Conservation (phyloP, 2,888 invertebrate genomes). For the Glaucopsyche alexis region DNA sequence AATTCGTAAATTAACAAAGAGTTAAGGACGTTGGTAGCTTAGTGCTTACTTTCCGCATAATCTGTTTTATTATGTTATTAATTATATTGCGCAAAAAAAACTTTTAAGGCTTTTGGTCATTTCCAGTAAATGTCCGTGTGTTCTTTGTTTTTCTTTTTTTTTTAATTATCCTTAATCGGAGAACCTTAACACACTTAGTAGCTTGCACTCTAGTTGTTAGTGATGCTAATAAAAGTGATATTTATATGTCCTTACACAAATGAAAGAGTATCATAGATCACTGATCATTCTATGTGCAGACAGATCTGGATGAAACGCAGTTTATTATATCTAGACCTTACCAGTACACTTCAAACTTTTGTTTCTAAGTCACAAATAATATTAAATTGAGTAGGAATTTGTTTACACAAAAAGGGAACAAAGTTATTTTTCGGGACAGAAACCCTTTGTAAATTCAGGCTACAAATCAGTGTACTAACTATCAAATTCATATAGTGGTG, state of each 20-base stretch:
- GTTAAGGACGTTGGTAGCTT: background rate
- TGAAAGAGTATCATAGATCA: background rate
- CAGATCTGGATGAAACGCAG: background rate
- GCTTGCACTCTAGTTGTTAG: too few relatives aligned
- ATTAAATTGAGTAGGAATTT: background rate
- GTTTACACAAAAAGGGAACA: background rate
- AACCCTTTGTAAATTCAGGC: too few relatives aligned
- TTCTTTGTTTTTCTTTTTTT: too few relatives aligned
- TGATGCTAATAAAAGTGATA: background rate
- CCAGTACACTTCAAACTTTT: background rate
- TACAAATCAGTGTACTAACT: background rate
- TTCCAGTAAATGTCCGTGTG: too few relatives aligned
- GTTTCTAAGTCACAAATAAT: background rate
- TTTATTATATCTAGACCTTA: background rate
- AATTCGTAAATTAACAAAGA: background rate
- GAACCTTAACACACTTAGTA: too few relatives aligned
- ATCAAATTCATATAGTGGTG: background rate
- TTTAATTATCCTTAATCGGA: too few relatives aligned
- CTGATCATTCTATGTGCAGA: background rate
- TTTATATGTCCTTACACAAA: slow-evolving; percentile 11
- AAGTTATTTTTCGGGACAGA: background rate
- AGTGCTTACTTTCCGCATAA: background rate
- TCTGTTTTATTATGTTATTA: background rate
- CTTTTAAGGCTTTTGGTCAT: too few relatives aligned
- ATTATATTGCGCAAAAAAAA: too few relatives aligned